Evolutionary conservation across 2,113 vertebrate genomes (phyloP), one percentile per base, ranked within the genome.

Genomic region (Protomyctophum bolini): DNA sequence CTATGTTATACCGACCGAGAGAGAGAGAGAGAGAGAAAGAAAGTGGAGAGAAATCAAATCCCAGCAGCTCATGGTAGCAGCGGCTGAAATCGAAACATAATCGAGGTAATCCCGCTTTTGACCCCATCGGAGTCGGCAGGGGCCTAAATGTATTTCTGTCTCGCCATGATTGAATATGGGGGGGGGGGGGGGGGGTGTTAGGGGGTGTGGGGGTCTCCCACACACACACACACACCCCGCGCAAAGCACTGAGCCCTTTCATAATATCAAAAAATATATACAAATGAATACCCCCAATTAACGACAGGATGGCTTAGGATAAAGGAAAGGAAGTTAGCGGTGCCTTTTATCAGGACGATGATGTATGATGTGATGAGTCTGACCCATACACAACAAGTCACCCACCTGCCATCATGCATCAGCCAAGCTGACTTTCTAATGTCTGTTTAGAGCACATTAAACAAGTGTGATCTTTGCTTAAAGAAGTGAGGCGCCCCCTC

Each of bases 91-190:
- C 71, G 57, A 83, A 87, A 79, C 51, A 61, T 80, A 79, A 88
- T 81, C 55, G 67, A 70, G 75, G 69, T 80, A 86, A 87, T 83
- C 84, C 76, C 48, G 7, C 61, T 76, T 82, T 63, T 81, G 73
- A 86, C 76, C 80, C 71, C 66, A 65, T 76, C 52, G 55, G 57
- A 73, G 70, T 81, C 72, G 72, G 70, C 21, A 11, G 33, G 33
- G 33, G 75, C 73, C 41, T 58, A 76, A 83, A 83, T 83, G 85
- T 82, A 77, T 89, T 87, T 90, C 79, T 90, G 86, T 90, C 82
- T 70, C 14, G 33, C 15, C 14, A 64, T 85, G 79, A 89, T 79
- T 86, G 75, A 87, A 65, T 66, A 51, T 72, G 33, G 33, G 33
- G 33, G 33, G 33, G 58, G 73, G 56, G 63, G 58, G 2, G 21